phyloP scores from a whole-genome alignment of 2,797 vertebrate genomes.

The Iguana delicatissima region DNA sequence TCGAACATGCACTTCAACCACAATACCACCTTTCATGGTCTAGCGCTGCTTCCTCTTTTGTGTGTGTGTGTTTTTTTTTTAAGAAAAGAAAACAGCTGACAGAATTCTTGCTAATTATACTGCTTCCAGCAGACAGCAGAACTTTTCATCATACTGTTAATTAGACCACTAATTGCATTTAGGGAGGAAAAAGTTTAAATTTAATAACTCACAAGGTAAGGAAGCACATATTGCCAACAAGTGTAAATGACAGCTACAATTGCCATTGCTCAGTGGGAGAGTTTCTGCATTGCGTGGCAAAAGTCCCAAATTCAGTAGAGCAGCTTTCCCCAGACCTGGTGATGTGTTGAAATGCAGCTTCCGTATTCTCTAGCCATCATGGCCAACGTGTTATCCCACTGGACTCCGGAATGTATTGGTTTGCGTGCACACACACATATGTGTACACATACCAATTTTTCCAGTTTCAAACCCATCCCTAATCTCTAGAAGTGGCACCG shows the following conservation, averaged over 20 bases:
- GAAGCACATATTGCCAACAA: slow-evolving; percentile 18
- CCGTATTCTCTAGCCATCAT: background rate
- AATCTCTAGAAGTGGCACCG: background rate
- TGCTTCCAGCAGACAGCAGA: background rate
- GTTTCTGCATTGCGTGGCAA: background rate
- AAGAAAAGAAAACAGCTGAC: background rate
- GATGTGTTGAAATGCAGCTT: background rate
- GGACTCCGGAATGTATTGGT: background rate
- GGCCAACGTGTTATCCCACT: too few species aligned
- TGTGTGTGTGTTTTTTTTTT: background rate
- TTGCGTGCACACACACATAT: background rate
- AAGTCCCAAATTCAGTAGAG: background rate
- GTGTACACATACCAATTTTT: background rate
- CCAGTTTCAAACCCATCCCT: background rate
- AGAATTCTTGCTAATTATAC: slow-evolving; percentile 19
- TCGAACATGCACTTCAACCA: background rate
- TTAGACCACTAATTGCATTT: slow-evolving; percentile 27
- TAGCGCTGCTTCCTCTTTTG: background rate
- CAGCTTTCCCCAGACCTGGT: background rate
- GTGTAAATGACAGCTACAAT: background rate
- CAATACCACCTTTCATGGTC: background rate
- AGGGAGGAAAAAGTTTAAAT: slow-evolving; percentile 14
- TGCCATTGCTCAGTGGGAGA: background rate
- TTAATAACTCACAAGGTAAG: slow-evolving; percentile 24
- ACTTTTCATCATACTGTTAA: slow-evolving; percentile 34